Base-by-base conservation (phyloP, 2,113 vertebrate genomes). In the Myrmecophaga tridactyla region DNA sequence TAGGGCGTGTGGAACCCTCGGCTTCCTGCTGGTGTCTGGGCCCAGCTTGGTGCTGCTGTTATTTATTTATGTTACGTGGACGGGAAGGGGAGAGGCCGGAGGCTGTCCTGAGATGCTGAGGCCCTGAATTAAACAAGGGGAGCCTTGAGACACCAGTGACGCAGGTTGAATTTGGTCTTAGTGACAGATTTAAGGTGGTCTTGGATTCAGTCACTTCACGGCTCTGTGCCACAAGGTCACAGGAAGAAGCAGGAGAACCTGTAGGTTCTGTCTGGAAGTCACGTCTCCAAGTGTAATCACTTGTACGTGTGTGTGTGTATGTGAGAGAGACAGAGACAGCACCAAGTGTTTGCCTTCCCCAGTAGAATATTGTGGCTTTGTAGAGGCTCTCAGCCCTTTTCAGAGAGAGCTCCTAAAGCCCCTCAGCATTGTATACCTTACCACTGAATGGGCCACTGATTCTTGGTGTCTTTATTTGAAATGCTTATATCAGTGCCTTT, bases 141-240 rank as follows among this genome's bases (percentile, higher is more conserved):
- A 27, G 41, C 5, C 10, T 46, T 20, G 23, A 48, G 14, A 46
- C 0, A 0, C 1, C 0, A 18, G 7, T 8, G 23, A 15, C 2
- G 4, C 2, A 7, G 84, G 51, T 13, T 20, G 72, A 36, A 14
- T 58, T 48, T 12, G 20, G 12, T 41, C 43, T 76, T n/a, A 0
- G 36, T 20, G 82, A 17, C 15, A 69, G 56, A 36, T 90, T 27
- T 21, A 56, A 90, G 36, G 27, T 29, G 53, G 27, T 56, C 18
- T 8, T 18, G n/a, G 39, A 29, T 53, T 18, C n/a, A 5, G 7
- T 21, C 56, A 58, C 39, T 90, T 27, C 56, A 21, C 31, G 20
- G 48, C 9, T 23, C 13, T 41, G 1, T 0, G 4, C 21, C 3
- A 8, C 1, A 11, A 63, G 34, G 10, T 20, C 46, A 17, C 17